Conservation (phyloP, 92 coral and sea anemone species). For the Actinernus sp. region DNA sequence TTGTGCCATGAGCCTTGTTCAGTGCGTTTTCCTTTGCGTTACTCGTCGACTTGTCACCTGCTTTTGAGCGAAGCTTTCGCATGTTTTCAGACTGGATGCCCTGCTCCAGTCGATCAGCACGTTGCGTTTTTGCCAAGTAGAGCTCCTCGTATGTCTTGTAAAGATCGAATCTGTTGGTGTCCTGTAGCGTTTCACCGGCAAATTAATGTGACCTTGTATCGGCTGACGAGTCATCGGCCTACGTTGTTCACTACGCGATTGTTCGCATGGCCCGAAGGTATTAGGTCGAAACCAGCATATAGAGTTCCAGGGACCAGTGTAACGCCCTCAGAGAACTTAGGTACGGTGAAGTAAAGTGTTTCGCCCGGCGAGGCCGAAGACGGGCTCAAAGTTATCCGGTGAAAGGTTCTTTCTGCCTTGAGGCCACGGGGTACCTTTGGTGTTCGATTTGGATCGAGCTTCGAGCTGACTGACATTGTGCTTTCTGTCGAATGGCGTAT, state of each 20-base stretch:
- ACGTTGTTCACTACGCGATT: slow-evolving; percentile 34
- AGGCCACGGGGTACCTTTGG: background rate
- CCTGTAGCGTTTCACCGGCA: slow-evolving; percentile 42
- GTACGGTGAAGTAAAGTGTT: slow-evolving; percentile 5
- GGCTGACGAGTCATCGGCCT: slow-evolving; percentile 31
- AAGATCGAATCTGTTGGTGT: slow-evolving; percentile 22
- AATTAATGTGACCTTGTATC: slow-evolving; percentile 12
- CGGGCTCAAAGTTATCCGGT: slow-evolving; percentile 8
- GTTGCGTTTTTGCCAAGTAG: background rate
- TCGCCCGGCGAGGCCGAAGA: slow-evolving; percentile 10
- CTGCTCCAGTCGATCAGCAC: slow-evolving; percentile 3
- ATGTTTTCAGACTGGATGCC: slow-evolving; percentile 11
- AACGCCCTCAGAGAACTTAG: slow-evolving; percentile 16
- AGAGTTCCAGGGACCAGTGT: slow-evolving; percentile 16
- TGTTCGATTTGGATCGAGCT: background rate
- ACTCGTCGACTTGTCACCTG: slow-evolving; percentile 17
- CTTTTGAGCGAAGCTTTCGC: slow-evolving; percentile 8
- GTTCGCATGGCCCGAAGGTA: slow-evolving; percentile 19
- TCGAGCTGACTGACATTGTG: slow-evolving; percentile 1
- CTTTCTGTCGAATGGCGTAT: background rate
- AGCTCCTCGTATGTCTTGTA: slow-evolving; percentile 20
- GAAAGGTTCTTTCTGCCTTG: slow-evolving; percentile 13
- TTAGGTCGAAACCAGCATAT: slow-evolving; percentile 3
- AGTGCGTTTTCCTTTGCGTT: slow-evolving; percentile 17
- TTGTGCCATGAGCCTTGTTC: background rate